Base-by-base conservation (phyloP, 1,140 invertebrate species). In the Trachelipus rathkii region DNA sequence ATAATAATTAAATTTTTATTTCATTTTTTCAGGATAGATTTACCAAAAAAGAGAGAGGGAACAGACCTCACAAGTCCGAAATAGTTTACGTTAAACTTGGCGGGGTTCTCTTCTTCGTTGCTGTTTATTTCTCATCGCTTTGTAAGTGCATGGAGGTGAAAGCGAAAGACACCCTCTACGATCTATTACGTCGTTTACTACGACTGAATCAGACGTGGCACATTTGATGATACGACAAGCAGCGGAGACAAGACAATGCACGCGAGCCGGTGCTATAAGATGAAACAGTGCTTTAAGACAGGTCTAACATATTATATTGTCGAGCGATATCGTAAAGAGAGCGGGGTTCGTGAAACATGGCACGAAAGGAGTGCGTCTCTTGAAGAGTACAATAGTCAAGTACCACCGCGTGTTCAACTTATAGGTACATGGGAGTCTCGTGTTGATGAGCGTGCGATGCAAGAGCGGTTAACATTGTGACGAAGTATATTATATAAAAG, bases 131-230 rank as follows among this genome's bases (percentile, higher is more conserved):
- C 88, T 88, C 82, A 83, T 88, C 8, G 87, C 87, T 50, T 88
- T 88, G 86, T 87, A 88, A 76, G 87, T 87, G 23, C n/a, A n/a
- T n/a, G n/a, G 87, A 88, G 82, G 87, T 88, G 21, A 88, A 88
- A 79, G 87, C 87, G 15, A 83, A 84, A 45, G 84, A 87, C 77
- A 88, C 87, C 0, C 78, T 88, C 15, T 88, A 88, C 79, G 83
- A 86, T 73, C 82, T 88, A 9, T 83, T 85, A 76, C 81, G 84
- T 69, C 85, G 86, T 73, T 88, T 87, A 79, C 80, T 88, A 46
- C 84, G 84, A 73, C 83, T 87, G 44, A 88, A 88, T 78, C 87
- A 87, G 71, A 85, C 86, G 73, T 88, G 87, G 87, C 85, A 86
- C 75, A 87, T 88, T 19, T n/a, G 86, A 87, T 66, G 83, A 86